Conservation (phyloP, 2,888 invertebrate genomes). For the Heliconius hortense region DNA sequence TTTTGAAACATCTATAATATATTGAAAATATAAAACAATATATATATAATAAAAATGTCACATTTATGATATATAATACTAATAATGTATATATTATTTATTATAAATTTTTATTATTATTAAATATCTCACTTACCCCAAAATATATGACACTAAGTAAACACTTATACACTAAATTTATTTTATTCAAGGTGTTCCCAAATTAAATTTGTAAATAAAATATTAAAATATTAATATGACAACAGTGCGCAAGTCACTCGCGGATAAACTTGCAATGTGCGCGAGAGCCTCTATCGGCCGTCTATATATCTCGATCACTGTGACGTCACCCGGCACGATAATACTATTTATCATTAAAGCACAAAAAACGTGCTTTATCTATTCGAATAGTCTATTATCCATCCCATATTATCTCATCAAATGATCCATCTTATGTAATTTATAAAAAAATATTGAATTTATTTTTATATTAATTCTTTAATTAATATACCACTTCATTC, state of each 20-base stretch:
- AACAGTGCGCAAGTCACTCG: constrained; percentile 63
- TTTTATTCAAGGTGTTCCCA: not conserved
- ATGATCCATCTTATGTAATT: not conserved
- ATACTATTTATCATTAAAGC: constrained; percentile 50
- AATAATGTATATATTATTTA: not conserved
- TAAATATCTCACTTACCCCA: not conserved
- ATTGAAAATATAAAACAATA: not conserved
- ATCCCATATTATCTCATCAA: constrained; percentile 1
- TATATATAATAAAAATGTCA: not conserved
- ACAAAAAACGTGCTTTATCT: constrained; percentile 56
- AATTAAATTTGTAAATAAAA: constrained; percentile 40
- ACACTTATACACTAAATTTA: constrained; percentile 15
- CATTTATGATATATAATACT: not conserved
- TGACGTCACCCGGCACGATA: constrained; percentile 65
- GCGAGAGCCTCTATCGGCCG: constrained; percentile 66
- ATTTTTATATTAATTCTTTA: too few relatives aligned
- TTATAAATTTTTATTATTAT: not conserved
- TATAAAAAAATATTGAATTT: not conserved
- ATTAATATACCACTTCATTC: too few relatives aligned
- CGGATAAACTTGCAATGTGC: constrained; percentile 61
- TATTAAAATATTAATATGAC: constrained; percentile 55
- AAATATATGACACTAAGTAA: not conserved
- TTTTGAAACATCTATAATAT: not conserved
- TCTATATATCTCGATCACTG: constrained; percentile 64
- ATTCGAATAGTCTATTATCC: constrained; percentile 5